Evolutionary conservation across 2,113 vertebrate genomes (phyloP), one percentile per base, ranked within the genome.

Genomic region (Arenaria interpres): DNA sequence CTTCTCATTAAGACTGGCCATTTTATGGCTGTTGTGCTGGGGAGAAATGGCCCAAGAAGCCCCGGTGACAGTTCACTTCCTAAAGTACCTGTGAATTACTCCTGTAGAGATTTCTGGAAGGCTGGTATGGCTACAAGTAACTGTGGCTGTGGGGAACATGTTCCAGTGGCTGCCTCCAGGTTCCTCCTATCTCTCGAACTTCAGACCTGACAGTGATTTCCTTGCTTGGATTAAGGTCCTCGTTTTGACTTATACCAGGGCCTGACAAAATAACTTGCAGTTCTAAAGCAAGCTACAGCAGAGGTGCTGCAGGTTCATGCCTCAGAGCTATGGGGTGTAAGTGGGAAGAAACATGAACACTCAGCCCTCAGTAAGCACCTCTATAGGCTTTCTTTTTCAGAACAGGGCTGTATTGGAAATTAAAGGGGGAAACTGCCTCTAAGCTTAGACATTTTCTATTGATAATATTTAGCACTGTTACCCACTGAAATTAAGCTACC

Each of bases 131-230:
- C 39, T 35, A 18, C 2, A 4, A 62, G 64, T 33, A 57, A 6
- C 23, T 10, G 23, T 27, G 23, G 46, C 33, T 48, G 14, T 60
- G 57, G 9, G 43, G 12, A 8, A 22, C 7, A 0, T 1, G 1
- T 54, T 88, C 56, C 39, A 54, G 33, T 59, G 79, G 23, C 48
- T 89, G 54, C 32, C 23, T 74, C 35, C 32, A 10, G 6, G 23
- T 53, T 82, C 60, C 50, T 86, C 24, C 27, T 59, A 1, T 19
- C 45, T 54, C 32, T 64, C 19, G 39, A 4, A 21, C 37, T 66
- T 69, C 71, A 64, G 54, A 83, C 28, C 25, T 32, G 14, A 19
- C 12, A 11, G 14, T 43, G 24, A 56, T 64, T 92, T 56, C 50
- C 56, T 19, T 86, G 50, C 60, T 54, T 83, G 56, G 16, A 43